Evolutionary conservation across 1,140 invertebrate species (phyloP).

Genomic region (Formica selysi): DNA sequence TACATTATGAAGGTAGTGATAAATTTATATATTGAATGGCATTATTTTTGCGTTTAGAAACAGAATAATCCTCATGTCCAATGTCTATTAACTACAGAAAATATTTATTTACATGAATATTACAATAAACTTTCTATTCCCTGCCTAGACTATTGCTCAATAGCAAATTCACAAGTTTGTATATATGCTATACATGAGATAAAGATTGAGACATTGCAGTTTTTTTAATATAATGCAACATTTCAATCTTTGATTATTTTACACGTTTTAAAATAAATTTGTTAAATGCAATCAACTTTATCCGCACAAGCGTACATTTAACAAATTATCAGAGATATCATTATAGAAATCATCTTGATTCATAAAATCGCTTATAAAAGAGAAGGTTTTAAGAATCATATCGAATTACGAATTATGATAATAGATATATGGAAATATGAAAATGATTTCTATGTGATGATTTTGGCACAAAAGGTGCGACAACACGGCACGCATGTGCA

Average conservation of each 20-base stretch:
- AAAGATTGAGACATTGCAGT: conserved; percentile 56
- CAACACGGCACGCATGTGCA: not conserved
- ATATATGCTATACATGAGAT: conserved; percentile 7
- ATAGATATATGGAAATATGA: conserved; percentile 65
- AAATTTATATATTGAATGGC: not conserved
- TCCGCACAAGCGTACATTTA: conserved; percentile 10
- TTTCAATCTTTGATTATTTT: conserved; percentile 42
- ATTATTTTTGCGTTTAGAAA: not conserved
- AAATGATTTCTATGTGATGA: conserved; percentile 78
- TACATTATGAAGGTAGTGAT: not conserved
- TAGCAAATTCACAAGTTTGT: conserved; percentile 68
- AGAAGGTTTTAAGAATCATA: conserved; percentile 46
- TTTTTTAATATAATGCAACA: not conserved
- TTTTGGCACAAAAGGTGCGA: conserved; percentile 50
- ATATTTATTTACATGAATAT: conserved; percentile 68
- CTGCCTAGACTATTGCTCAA: conserved; percentile 65
- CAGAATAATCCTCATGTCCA: conserved; percentile 41
- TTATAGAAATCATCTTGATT: conserved; percentile 75
- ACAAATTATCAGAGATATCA: conserved; percentile 46
- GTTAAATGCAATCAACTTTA: conserved; percentile 23
- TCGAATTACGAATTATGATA: conserved; percentile 49
- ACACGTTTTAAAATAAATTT: conserved; percentile 12
- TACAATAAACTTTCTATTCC: conserved; percentile 68
- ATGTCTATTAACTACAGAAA: conserved; percentile 47
- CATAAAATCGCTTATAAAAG: not conserved